Base-by-base conservation (phyloP, 2,113 vertebrate genomes). In the Xenus cinereus region DNA sequence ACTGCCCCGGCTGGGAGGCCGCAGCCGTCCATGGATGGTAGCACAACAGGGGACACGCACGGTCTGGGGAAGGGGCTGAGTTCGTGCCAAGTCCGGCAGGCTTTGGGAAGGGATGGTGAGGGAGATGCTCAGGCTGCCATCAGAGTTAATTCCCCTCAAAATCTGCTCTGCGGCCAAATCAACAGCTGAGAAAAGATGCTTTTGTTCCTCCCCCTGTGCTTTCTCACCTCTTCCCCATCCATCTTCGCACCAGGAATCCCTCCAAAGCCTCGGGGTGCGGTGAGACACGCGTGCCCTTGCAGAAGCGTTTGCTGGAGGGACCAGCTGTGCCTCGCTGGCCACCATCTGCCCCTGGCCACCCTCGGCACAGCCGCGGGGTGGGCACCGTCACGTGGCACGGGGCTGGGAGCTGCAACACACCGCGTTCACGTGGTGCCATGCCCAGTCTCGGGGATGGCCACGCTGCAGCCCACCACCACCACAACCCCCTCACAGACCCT, bases 281-380 rank as follows among this genome's bases (percentile, higher is more conserved):
- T 0, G 4, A 59, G 56, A 45, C 10, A 8, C 7, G 0, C 1
- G 16, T 1, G 6, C 19, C 62, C 4, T 0, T 27, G 56, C 62
- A 48, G 54, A 48, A 69, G 53, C 0, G 0, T 24, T 28, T 43
- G 56, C 46, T 27, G 59, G 67, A 50, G 22, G 57, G 28, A 80
- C 41, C 54, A 72, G 75, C 63, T 57, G 41, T 2, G 7, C 14
- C 75, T 45, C 1, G 0, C 35, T 87, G 60, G 46, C 53, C n/a
- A 28, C 37, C 72, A 24, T 16, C 79, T 48, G 72, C 84, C 84
- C 64, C 64, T 4, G 0, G 30, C 18, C 4, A 2, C 28, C 64
- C 50, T 14, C 4, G 2, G 84, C 79, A 46, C 0, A 0, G 20
- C 53, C 39, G 3, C 3, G 1, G 20, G 28, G 37, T 73, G 12